phyloP scores from a whole-genome alignment of 2,113 vertebrate genomes.

The Leptobrachium leishanense region DNA sequence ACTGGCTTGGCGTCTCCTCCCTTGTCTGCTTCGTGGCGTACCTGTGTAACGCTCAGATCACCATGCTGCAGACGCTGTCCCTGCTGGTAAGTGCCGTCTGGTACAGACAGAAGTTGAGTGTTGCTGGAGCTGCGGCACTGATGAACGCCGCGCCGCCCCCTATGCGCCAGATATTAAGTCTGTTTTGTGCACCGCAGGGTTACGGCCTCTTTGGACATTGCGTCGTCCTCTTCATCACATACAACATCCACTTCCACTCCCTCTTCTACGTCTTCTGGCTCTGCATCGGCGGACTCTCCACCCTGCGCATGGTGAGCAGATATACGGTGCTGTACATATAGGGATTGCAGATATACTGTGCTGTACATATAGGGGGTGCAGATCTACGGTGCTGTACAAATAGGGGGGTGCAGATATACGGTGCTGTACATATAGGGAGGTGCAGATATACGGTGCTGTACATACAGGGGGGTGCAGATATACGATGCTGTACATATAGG shows the following conservation, averaged over 20 bases:
- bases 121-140: too few relatives aligned
- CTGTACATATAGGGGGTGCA: too few relatives aligned
- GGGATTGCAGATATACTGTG: too few relatives aligned
- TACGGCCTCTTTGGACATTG: constrained; percentile 96
- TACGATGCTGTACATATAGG: too few relatives aligned
- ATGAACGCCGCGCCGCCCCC: constrained; percentile 81
- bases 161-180: constrained; percentile 48
- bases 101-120: too few relatives aligned
- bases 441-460: too few relatives aligned
- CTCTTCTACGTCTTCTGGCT: constrained; percentile 96
- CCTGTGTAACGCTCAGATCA: constrained; percentile 94
- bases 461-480: too few relatives aligned
- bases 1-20: constrained; percentile 93
- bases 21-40: constrained; percentile 96
- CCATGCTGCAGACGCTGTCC: constrained; percentile 95
- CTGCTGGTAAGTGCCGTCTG: constrained; percentile 75
- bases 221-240: constrained; percentile 88
- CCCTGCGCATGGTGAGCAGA: constrained; percentile 88
- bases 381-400: too few relatives aligned
- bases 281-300: constrained; percentile 87
- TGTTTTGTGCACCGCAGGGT: constrained; percentile 71
- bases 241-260: constrained; percentile 95
- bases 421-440: too few relatives aligned
- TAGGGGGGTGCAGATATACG: too few relatives aligned
- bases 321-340: not conserved